Percentiles rank a stretch among this genome's conserved stretches.
Conservation (phyloP, 2,797 vertebrate species). For the Pyrrhura leucotis region DNA sequence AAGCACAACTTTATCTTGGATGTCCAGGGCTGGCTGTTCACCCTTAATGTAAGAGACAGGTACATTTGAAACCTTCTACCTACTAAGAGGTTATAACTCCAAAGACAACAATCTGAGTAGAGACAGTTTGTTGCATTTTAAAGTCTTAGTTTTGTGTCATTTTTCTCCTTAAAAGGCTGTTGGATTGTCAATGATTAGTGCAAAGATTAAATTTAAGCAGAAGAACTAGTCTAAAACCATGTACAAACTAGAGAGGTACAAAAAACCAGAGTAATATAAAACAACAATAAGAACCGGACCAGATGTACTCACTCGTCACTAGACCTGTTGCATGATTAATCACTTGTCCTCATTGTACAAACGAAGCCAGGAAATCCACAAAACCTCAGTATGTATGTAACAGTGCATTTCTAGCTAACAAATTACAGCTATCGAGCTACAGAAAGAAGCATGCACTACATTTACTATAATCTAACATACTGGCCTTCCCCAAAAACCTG, state of each 20-base stretch:
- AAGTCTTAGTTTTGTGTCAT: neutral
- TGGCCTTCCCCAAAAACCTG: constrained; percentile 36
- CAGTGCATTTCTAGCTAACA: constrained; percentile 67
- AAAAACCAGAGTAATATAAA: constrained; percentile 15
- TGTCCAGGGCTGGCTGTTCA: neutral
- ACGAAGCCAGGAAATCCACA: constrained; percentile 73
- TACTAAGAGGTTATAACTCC: neutral
- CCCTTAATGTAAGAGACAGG: neutral
- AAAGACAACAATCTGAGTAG: neutral
- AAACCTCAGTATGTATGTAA: constrained; percentile 67
- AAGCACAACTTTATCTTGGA: neutral
- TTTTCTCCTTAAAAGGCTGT: neutral
- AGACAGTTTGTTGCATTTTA: neutral
- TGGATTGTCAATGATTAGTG: neutral
- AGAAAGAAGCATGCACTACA: constrained; percentile 32
- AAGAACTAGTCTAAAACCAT: neutral
- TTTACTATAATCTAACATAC: constrained; percentile 57
- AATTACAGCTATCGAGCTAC: constrained; percentile 64
- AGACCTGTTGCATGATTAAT: constrained; percentile 55
- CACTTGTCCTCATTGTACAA: constrained; percentile 63
- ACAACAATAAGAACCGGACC: constrained; percentile 17
- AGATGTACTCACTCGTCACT: constrained; percentile 42
- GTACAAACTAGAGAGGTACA: neutral
- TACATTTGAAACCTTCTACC: neutral
- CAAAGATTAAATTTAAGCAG: neutral